Evolutionary conservation across 1,140 invertebrate species (phyloP).

Genomic region (Mya arenaria): DNA sequence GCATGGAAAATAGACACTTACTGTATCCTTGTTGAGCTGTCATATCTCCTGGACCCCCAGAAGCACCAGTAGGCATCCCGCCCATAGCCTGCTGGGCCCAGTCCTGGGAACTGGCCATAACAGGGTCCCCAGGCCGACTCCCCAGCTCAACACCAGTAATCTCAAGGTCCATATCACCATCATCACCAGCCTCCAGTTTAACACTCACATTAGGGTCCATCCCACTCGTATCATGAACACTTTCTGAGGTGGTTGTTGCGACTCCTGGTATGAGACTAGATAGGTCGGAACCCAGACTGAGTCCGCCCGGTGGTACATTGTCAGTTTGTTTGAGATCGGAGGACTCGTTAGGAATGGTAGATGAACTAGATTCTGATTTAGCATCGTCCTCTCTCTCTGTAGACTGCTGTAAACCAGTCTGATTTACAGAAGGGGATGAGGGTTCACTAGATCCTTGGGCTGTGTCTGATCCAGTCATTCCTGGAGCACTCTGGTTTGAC

Average conservation of each 20-base stretch:
- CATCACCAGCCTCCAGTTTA: background rate
- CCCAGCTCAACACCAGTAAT: slow-evolving; percentile 16
- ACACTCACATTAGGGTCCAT: background rate
- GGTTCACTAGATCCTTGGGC: background rate
- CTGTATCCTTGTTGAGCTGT: slow-evolving; percentile 17
- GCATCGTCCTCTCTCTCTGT: background rate
- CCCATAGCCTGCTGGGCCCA: too few species aligned
- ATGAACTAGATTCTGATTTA: background rate
- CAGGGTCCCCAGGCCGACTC: background rate
- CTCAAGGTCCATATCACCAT: slow-evolving; percentile 23
- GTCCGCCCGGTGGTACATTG: background rate
- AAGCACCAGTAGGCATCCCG: background rate
- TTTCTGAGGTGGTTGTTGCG: background rate
- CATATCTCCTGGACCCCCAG: background rate
- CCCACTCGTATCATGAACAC: background rate
- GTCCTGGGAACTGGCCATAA: background rate
- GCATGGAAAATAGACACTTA: slow-evolving; percentile 19
- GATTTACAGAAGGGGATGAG: background rate
- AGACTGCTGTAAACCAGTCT: background rate
- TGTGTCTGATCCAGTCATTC: background rate
- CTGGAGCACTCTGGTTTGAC: too few species aligned
- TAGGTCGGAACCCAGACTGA: slow-evolving; percentile 9
- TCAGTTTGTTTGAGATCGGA: background rate
- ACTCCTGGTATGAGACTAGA: slow-evolving; percentile 13
- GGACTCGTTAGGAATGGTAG: background rate